Percentiles rank a stretch among this genome's conserved stretches.
phyloP scores from a whole-genome alignment of 2,888 invertebrate species.

The Hetaerina titia region DNA sequence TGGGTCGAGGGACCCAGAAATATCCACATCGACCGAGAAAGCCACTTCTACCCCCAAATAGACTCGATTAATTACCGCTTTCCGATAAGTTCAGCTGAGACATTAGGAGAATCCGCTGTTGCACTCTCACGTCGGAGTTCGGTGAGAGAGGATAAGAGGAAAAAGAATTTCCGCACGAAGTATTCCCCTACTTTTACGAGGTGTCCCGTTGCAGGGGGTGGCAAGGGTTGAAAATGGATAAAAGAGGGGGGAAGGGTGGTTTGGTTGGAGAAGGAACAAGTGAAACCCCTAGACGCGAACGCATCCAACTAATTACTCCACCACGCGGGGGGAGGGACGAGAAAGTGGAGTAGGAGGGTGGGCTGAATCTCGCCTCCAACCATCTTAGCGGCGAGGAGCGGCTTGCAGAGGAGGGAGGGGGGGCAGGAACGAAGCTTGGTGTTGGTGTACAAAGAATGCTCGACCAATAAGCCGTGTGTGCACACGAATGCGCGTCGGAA shows the following conservation, averaged over 20 bases:
- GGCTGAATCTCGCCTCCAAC: too few relatives aligned
- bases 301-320: slow-evolving; percentile 12
- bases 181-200: neutral
- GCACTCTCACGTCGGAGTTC: too few relatives aligned
- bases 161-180: neutral
- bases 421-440: neutral
- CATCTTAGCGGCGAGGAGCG: too few relatives aligned
- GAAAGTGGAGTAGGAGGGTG: neutral
- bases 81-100: too few relatives aligned
- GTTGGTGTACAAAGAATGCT: neutral
- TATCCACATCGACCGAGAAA: too few relatives aligned
- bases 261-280: neutral
- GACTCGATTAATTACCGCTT: too few relatives aligned
- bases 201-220: neutral
- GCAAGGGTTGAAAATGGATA: neutral
- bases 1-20: too few relatives aligned
- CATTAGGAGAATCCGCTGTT: too few relatives aligned
- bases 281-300: neutral
- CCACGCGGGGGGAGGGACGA: neutral
- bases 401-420: neutral
- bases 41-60: too few relatives aligned
- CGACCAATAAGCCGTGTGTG: neutral
- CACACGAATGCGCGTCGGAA: neutral
- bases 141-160: too few relatives aligned
- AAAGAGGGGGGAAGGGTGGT: too few relatives aligned